Conservation (phyloP, 2,113 vertebrate genomes). For the Dicentrarchus labrax region DNA sequence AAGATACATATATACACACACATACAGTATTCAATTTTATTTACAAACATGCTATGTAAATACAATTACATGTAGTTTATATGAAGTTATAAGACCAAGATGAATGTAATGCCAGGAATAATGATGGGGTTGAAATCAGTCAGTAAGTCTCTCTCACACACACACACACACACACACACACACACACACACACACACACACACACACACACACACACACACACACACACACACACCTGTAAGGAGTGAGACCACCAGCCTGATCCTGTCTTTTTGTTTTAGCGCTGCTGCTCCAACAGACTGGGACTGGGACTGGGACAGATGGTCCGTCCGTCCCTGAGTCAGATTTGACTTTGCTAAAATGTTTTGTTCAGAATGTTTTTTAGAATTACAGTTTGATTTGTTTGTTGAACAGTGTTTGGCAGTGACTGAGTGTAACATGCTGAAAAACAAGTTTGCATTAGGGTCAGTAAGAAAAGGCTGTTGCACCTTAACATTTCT, state of each 20-base stretch:
- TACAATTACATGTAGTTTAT: no score
- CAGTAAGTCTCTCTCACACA: background rate
- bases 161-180: background rate
- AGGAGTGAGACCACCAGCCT: background rate
- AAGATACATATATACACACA: no score
- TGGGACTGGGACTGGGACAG: background rate
- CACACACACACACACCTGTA: background rate
- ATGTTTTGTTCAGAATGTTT: background rate
- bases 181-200: background rate
- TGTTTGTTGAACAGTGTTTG: background rate
- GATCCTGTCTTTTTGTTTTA: background rate
- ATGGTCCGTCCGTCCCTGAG: background rate
- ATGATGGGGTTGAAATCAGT: background rate
- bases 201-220: background rate
- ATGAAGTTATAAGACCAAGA: no score
- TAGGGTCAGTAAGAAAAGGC: background rate
- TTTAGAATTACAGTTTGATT: background rate
- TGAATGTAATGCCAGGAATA: no score
- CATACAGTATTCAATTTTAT: no score
- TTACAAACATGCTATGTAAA: no score
- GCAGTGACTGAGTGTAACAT: slow-evolving; percentile 3
- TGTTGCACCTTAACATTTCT: background rate
- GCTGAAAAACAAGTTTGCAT: background rate
- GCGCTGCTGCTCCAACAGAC: background rate
- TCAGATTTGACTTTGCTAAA: background rate